Evolutionary conservation across 1,140 invertebrate genomes (phyloP), one percentile per base, ranked within the genome.

Genomic region (Papilio machaon): DNA sequence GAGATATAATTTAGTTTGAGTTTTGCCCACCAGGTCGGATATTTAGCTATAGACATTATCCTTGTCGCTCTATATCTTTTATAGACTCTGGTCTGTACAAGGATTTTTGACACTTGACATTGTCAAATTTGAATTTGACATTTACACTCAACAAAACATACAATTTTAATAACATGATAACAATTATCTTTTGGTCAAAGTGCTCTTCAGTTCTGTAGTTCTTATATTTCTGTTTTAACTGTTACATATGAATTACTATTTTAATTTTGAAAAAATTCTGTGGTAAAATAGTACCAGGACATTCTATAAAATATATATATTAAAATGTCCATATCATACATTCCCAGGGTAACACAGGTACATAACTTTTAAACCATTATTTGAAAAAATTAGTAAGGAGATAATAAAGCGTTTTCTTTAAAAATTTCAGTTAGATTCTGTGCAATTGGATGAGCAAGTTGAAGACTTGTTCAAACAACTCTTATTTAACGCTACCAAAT

Each of bases 401-500:
- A 7, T 43, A 43, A 43, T 75, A 67, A 67, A 46, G 19, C 23
- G 35, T 49, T 54, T 54, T 54, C 35, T 82, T 80, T 85, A 83
- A 81, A 78, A 13, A 52, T 94, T 89, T 75, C 85, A 96, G 95
- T 88, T 96, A 67, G 96, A 96, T 89, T 95, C 96, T 52, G 90
- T 95, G 46, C 91, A 94, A 80, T 89, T 96, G 6, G 95, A 96
- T 90, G 92, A 94, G 80, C 95, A 96, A 87, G 93, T 96, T 52
- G 91, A 95, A 35, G 95, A 95, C 80, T 88, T 96, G 73, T 94
- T 96, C 78, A 95, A 95, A 54, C 93, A 95, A 80, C 94, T 95
- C 83, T 80, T 96, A 35, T 91, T 95, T 80, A 91, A 95, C 83
- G 94, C 94, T 67, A 89, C 95, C 4, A 95, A 95, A 82, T 95